These are phyloP conservation scores for Chesias legatella DNA, from an alignment of 2,888 invertebrate genomes.

Conservation along the genomic window DNA sequence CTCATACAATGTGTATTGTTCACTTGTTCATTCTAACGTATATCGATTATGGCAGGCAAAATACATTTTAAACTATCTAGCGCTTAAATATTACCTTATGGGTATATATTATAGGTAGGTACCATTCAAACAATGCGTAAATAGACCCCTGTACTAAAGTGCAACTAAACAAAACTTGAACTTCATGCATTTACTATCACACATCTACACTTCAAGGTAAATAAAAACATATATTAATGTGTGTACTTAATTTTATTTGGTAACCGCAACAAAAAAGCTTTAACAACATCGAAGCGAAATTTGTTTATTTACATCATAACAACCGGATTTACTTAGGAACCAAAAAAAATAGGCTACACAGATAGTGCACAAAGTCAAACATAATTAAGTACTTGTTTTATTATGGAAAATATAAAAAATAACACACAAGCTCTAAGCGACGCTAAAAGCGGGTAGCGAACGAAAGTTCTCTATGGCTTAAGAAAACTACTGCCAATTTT, in stretches of 20 bases:
- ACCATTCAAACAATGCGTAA: too few relatives aligned
- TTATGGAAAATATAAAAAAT: conserved; percentile 37
- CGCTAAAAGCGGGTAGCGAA: conserved; percentile 63
- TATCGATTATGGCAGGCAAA: too few relatives aligned
- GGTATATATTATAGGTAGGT: too few relatives aligned
- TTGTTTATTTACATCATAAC: conserved; percentile 38
- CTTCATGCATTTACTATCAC: conserved; percentile 4
- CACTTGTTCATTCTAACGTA: too few relatives aligned
- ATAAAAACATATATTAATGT: conserved; percentile 47
- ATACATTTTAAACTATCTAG: too few relatives aligned
- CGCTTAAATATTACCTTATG: too few relatives aligned
- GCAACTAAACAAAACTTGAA: too few relatives aligned
- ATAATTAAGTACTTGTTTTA: conserved; percentile 43
- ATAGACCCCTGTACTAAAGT: conserved; percentile 14
- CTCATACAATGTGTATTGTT: too few relatives aligned
- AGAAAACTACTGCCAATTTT: conserved; percentile 60
- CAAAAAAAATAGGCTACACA: conserved; percentile 11
- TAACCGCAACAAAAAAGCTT: conserved; percentile 69
- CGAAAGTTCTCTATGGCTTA: conserved; percentile 47
- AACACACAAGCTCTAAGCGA: conserved; percentile 60
- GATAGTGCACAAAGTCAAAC: conserved; percentile 17
- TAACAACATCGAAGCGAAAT: conserved; percentile 53
- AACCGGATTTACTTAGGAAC: conserved; percentile 24
- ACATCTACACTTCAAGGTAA: conserved; percentile 17
- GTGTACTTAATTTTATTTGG: conserved; percentile 73